Base-by-base conservation (phyloP, 2,888 invertebrate genomes). In the Sphaerophoria rueppellii region DNA sequence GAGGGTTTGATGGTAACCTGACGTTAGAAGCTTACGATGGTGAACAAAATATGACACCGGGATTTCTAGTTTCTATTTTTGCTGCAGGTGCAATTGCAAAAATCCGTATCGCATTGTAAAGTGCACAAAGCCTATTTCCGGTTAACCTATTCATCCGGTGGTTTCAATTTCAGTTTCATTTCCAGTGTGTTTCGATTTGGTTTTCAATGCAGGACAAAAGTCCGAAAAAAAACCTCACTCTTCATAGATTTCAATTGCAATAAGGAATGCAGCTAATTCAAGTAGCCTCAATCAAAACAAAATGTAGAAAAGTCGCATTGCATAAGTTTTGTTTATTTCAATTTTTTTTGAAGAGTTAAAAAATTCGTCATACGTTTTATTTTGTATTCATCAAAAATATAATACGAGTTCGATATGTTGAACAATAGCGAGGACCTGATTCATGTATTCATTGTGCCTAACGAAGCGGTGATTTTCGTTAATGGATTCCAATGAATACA, bases 381-480 rank as follows among this genome's bases (percentile, higher is more conserved):
- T 67, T 80, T 14, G 55, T 69, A 55, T 77, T 57, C 72, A 65
- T 74, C 55, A 40, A 77, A 79, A 60, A 60, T 67, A 63, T 69
- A 63, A 48, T 60, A 70, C 46, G 50, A 50, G 32, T 70, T 65
- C 60, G 14, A 67, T 69, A 67, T 16, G 4, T 14, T 54, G 81
- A 76, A 73, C 81, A 85, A 77, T 73, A 48, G 58, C 35, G 16
- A 11, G 11, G 67, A 60, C 24, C 52, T 12, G 60, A 24, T 37
- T 69, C 77, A 71, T 74, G 77, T 71, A 82, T 86, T 86, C 86
- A 86, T 70, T 76, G 86, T 43, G 74, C 60, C 78, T 82, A 86
- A 86, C 86, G 86, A 86, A 82, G 82, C 86, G 60, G 12, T 61
- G 74, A 74, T 82, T 74, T 82, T 78, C 65, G 77, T 77, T 86